Evolutionary conservation across 2,888 invertebrate genomes (phyloP).

Genomic region (Bhutanitis thaidina): DNA sequence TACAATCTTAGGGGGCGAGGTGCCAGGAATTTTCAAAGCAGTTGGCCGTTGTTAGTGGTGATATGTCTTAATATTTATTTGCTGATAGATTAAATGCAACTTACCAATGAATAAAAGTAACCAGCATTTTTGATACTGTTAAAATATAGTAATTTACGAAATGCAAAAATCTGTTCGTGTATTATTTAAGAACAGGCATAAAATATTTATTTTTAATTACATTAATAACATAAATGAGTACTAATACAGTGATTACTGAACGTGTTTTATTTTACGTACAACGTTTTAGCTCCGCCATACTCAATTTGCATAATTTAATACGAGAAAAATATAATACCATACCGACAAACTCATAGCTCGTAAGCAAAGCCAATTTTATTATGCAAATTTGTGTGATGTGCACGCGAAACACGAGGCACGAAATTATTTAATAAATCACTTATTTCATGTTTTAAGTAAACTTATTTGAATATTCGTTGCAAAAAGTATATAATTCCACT

Average conservation of each 20-base stretch:
- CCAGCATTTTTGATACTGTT: too few relatives aligned
- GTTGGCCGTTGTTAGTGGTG: too few relatives aligned
- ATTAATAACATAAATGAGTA: background rate
- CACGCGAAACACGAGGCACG: slow-evolving; percentile 1
- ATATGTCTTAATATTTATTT: too few relatives aligned
- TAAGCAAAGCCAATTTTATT: slow-evolving; percentile 16
- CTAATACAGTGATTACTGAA: background rate
- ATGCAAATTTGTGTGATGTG: slow-evolving; percentile 16
- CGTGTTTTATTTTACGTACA: background rate
- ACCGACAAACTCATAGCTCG: slow-evolving; percentile 10
- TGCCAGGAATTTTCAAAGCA: too few relatives aligned
- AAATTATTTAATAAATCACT: slow-evolving; percentile 6
- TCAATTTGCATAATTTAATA: slow-evolving; percentile 10
- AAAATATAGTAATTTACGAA: too few relatives aligned
- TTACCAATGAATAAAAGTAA: too few relatives aligned
- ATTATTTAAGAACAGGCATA: too few relatives aligned
- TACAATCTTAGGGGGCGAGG: too few relatives aligned
- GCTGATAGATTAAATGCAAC: too few relatives aligned
- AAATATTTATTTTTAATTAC: too few relatives aligned
- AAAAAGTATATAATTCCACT: too few relatives aligned
- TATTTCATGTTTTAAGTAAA: background rate
- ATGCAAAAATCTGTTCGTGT: too few relatives aligned
- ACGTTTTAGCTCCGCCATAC: background rate
- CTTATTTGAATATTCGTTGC: background rate
- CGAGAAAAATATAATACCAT: slow-evolving; percentile 2